Evolutionary conservation across 2,888 invertebrate genomes (phyloP).

Genomic region (Zootermopsis nevadensis): DNA sequence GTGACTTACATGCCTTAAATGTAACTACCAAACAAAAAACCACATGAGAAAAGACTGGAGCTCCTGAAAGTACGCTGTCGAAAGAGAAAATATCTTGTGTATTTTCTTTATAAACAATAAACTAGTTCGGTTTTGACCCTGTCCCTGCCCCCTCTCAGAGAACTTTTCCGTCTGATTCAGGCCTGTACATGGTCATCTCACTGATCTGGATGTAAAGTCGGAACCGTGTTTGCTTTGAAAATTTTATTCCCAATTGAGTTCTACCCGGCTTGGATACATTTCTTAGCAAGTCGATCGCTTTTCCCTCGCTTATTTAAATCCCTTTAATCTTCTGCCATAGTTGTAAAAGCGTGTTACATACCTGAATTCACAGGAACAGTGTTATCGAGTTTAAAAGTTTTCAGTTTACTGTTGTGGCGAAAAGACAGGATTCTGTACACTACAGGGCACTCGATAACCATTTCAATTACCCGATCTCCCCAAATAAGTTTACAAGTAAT

Average conservation of each 20-base stretch:
- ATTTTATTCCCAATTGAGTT: neutral
- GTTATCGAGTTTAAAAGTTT: neutral
- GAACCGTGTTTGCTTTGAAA: neutral
- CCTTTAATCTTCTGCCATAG: neutral
- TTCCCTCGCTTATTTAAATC: neutral
- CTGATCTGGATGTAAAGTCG: neutral
- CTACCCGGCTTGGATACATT: neutral
- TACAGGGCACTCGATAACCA: neutral
- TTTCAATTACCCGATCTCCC: neutral
- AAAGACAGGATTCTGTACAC: neutral
- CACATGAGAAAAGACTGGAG: neutral
- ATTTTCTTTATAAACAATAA: neutral
- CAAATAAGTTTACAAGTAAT: neutral
- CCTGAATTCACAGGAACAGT: neutral
- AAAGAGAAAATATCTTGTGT: neutral
- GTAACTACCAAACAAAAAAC: constrained; percentile 5
- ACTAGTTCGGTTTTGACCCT: neutral
- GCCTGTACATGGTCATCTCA: neutral
- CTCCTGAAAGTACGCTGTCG: neutral
- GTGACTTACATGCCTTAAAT: constrained; percentile 14
- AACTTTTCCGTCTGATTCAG: neutral
- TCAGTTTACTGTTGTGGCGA: neutral
- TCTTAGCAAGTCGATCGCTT: neutral
- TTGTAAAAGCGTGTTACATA: constrained; percentile 3
- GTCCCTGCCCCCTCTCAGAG: neutral